Conservation (phyloP, 2,888 invertebrate species). For the Ommatoiulus sabulosus region DNA sequence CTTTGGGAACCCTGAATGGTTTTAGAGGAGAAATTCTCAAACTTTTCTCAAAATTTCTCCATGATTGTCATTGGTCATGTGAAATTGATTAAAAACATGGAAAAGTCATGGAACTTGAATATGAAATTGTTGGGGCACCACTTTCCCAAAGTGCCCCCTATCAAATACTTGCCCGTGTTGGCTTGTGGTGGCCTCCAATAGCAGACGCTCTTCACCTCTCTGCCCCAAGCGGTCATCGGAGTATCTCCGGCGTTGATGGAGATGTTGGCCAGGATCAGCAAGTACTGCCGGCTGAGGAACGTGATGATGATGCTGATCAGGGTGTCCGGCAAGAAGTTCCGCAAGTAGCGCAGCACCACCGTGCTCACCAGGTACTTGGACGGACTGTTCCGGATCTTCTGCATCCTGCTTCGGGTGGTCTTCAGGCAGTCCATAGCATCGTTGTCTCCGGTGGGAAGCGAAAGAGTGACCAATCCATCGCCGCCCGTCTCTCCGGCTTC, state of each 20-base stretch:
- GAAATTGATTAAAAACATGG: too few relatives aligned
- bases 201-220: background rate
- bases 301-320: conserved; percentile 12
- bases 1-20: too few relatives aligned
- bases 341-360: background rate
- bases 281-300: conserved; percentile 22
- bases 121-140: too few relatives aligned
- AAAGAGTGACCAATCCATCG: conserved; percentile 42
- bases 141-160: background rate
- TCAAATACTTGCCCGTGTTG: conserved; percentile 26
- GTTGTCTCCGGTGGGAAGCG: conserved; percentile 1
- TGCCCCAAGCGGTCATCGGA: background rate
- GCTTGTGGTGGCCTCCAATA: conserved; percentile 47
- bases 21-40: too few relatives aligned
- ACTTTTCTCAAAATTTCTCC: background rate
- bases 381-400: background rate
- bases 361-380: conserved; percentile 49
- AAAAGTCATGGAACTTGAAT: too few relatives aligned
- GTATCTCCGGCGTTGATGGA: background rate
- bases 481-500: background rate
- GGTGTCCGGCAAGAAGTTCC: conserved; percentile 5
- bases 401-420: background rate
- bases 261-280: conserved; percentile 21
- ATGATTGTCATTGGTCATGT: too few relatives aligned
- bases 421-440: background rate